Conservation (phyloP, 2,888 invertebrate genomes). For the Drosophila anceps region DNA sequence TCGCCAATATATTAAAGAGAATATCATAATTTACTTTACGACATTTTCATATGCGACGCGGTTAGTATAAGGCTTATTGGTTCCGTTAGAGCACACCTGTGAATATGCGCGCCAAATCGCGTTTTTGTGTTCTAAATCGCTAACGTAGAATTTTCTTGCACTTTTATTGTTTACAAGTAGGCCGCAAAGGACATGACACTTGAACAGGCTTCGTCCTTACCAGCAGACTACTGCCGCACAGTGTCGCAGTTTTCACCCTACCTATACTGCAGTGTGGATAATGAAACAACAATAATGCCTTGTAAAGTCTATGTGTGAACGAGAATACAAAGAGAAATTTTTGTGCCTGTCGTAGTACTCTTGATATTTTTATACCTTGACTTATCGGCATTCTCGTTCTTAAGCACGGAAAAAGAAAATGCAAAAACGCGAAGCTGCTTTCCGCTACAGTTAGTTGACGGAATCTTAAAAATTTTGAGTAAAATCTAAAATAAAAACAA, state of each 20-base stretch:
- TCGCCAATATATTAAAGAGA: neutral
- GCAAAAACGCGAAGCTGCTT: neutral
- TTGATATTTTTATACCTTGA: constrained; percentile 7
- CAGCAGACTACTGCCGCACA: constrained; percentile 40
- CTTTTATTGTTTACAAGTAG: constrained; percentile 68
- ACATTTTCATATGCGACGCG: neutral
- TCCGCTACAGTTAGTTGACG: neutral
- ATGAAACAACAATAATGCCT: constrained; percentile 40
- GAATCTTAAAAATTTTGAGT: neutral
- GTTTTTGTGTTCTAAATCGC: constrained; percentile 70
- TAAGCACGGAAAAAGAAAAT: neutral
- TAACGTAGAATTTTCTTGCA: constrained; percentile 55
- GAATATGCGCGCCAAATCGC: constrained; percentile 78
- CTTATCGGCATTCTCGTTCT: constrained; percentile 8
- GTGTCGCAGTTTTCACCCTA: constrained; percentile 39
- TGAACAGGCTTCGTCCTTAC: constrained; percentile 44
- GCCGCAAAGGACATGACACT: constrained; percentile 75
- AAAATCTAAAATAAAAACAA: neutral
- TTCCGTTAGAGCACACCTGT: constrained; percentile 9
- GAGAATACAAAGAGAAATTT: constrained; percentile 4
- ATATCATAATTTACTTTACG: neutral
- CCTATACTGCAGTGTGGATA: constrained; percentile 40
- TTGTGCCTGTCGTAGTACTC: constrained; percentile 2
- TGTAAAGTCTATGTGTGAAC: constrained; percentile 2
- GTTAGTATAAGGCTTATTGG: neutral